These are phyloP conservation scores for Campylomormyrus tamandua DNA, from an alignment of 2,113 vertebrate genomes.

Conservation along the genomic window DNA sequence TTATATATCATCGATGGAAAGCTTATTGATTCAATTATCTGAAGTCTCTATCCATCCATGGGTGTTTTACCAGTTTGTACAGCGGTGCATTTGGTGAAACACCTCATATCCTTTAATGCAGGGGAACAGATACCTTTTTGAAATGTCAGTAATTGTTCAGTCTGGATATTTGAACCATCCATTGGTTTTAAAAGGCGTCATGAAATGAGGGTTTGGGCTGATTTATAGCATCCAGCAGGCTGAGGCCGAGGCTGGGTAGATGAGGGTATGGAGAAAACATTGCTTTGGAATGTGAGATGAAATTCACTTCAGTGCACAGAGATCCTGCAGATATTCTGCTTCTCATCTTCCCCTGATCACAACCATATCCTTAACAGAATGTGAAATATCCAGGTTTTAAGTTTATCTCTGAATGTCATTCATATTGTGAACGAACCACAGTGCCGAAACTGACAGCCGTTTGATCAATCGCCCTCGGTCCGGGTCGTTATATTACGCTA, in stretches of 20 bases:
- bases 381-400: background rate
- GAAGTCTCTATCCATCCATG: background rate
- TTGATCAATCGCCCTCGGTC: background rate
- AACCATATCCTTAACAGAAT: background rate
- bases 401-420: background rate
- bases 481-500: background rate
- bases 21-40: background rate
- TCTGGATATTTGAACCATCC: background rate
- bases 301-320: background rate
- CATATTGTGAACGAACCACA: background rate
- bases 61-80: background rate
- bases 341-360: background rate
- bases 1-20: background rate
- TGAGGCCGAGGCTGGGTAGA: background rate
- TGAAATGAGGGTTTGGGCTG: background rate
- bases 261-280: background rate
- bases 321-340: background rate
- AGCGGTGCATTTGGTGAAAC: background rate
- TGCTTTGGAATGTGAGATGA: background rate
- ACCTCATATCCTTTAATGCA: background rate
- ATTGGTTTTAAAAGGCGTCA: background rate
- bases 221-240: background rate
- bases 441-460: background rate
- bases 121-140: background rate
- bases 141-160: background rate